Percentiles rank a stretch among this genome's conserved stretches.
Conservation (phyloP, 2,113 vertebrate species). For the Actenoides hombroni region DNA sequence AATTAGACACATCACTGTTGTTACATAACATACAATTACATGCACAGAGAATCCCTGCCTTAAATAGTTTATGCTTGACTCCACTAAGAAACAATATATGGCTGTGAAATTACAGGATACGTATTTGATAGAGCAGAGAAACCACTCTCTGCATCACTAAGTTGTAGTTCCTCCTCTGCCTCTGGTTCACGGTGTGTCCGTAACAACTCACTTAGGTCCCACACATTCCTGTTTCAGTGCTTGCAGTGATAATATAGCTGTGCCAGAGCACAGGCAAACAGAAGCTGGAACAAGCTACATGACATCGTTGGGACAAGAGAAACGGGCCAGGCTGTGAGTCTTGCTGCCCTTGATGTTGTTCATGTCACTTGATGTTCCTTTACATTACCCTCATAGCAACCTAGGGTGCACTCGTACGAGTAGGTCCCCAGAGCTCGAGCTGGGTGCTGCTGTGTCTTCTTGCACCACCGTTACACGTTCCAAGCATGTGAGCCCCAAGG, state of each 20-base stretch:
- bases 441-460: not conserved
- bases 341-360: not conserved
- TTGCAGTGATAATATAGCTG: not conserved
- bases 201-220: not conserved
- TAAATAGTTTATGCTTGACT: slow-evolving; percentile 35
- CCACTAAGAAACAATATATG: not conserved
- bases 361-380: rapidly evolving
- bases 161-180: not conserved
- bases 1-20: not conserved
- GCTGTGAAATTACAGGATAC: not conserved
- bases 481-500: not conserved
- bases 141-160: not conserved
- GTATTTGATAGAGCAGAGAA: not conserved
- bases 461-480: rapidly evolving
- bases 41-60: not conserved
- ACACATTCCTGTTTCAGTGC: not conserved
- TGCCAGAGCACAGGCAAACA: not conserved
- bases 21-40: not conserved
- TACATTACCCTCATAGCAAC: not conserved
- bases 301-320: rapidly evolving
- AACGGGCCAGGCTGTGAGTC: rapidly evolving
- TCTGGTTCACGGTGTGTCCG: rapidly evolving
- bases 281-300: not conserved
- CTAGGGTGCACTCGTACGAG: rapidly evolving
- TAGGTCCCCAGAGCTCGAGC: not conserved